A percentile compares a stretch with the other conserved stretches of the same genome.
Conservation (phyloP, 2,888 invertebrate species). For the Beris morrisii region DNA sequence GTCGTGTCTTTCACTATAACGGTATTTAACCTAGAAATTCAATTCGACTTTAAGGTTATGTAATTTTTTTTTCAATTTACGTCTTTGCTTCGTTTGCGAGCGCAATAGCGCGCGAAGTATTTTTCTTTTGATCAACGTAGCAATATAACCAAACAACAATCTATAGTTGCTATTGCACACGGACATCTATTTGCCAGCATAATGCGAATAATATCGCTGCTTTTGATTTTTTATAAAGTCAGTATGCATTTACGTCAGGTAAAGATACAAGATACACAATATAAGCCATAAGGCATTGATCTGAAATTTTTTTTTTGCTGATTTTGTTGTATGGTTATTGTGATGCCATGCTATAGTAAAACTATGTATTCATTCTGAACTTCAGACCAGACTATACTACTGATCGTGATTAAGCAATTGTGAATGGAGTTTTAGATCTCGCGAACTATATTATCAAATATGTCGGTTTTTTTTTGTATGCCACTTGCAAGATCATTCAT, state of each 20-base stretch:
- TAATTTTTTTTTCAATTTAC: conserved; percentile 31
- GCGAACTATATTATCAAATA: no score
- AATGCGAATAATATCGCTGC: conserved; percentile 12
- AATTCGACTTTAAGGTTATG: conserved; percentile 35
- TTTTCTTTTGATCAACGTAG: no score
- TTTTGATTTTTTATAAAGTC: background rate
- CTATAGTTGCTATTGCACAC: conserved; percentile 14
- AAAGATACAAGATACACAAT: no score
- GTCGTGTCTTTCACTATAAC: conserved; percentile 28
- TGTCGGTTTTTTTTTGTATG: no score
- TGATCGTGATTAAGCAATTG: conserved; percentile 17
- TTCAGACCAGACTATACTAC: background rate
- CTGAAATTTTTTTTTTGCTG: background rate
- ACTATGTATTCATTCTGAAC: conserved; percentile 16
- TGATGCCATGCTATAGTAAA: no score
- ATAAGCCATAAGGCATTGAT: no score
- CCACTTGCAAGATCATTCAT: no score
- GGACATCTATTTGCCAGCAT: conserved; percentile 18
- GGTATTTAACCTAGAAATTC: conserved; percentile 38
- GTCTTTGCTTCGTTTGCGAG: conserved; percentile 13
- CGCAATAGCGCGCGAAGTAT: no score
- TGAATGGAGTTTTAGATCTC: conserved; percentile 10
- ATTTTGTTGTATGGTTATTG: no score
- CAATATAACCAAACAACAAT: background rate
- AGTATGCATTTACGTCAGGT: no score